A percentile compares a stretch with the other conserved stretches of the same genome.
phyloP scores from a whole-genome alignment of 92 coral and sea anemone species.

The Paramuricea clavata region DNA sequence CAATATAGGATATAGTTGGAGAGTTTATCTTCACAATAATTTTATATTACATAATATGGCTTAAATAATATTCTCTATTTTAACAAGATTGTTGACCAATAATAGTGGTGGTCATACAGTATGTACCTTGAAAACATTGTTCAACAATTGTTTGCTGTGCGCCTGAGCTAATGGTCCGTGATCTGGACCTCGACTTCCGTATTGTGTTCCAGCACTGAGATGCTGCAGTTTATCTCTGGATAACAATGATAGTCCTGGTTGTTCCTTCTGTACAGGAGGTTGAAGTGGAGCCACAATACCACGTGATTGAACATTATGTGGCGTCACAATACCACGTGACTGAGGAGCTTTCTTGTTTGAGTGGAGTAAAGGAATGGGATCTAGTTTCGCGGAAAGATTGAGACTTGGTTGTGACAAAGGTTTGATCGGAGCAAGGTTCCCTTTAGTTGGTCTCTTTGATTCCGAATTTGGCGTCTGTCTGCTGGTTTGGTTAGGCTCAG shows the following conservation, averaged over 20 bases:
- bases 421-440: constrained; percentile 1
- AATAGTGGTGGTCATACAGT: not conserved
- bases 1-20: too few relatives aligned
- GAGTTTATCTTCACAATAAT: too few relatives aligned
- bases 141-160: constrained; percentile 78
- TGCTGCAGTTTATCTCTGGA: not conserved
- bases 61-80: too few relatives aligned
- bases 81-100: too few relatives aligned
- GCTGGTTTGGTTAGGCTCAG: not conserved
- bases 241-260: not conserved
- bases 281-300: constrained; percentile 82
- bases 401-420: constrained; percentile 17
- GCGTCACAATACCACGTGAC: not conserved
- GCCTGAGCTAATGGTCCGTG: constrained; percentile 77
- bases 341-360: not conserved
- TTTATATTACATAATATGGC: too few relatives aligned
- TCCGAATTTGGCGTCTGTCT: not conserved
- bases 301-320: constrained; percentile 57
- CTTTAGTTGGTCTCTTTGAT: not conserved
- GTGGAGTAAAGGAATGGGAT: constrained; percentile 14
- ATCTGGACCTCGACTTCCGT: constrained; percentile 65
- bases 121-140: constrained; percentile 44
- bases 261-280: constrained; percentile 61
- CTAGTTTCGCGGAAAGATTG: constrained; percentile 1
- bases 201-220: constrained; percentile 53